These are phyloP conservation scores for Catajapyx aquilonaris DNA, from an alignment of 1,140 invertebrate genomes.

Conservation along the genomic window DNA sequence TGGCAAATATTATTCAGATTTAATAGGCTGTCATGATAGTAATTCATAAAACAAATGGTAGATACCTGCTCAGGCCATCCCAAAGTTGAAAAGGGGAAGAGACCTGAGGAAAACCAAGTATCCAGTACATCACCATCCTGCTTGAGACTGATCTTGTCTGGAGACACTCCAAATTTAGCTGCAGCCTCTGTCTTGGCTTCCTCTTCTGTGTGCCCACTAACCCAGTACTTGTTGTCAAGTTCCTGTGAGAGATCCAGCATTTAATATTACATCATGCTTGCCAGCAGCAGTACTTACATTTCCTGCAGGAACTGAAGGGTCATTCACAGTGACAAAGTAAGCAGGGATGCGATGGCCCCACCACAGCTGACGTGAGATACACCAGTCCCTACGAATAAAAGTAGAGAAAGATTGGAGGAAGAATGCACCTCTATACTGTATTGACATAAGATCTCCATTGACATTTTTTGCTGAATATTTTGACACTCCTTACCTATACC, in stretches of 20 bases:
- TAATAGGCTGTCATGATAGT: no score
- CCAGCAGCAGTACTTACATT: conserved; percentile 16
- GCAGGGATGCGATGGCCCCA: conserved; percentile 99
- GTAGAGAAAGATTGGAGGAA: conserved; percentile 6
- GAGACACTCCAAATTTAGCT: conserved; percentile 46
- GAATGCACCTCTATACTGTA: no score
- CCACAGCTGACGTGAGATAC: conserved; percentile 94
- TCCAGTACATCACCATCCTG: conserved; percentile 95
- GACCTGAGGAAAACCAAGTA: conserved; percentile 95
- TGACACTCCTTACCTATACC: no score
- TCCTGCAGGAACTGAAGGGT: conserved; percentile 17
- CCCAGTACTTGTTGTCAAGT: conserved; percentile 63
- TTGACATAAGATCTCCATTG: no score
- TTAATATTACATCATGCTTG: conserved; percentile 6
- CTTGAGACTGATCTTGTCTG: conserved; percentile 40
- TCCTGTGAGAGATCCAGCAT: conserved; percentile 17
- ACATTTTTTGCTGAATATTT: no score
- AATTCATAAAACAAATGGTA: no score
- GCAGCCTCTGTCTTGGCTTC: conserved; percentile 74
- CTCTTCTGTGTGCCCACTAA: conserved; percentile 59
- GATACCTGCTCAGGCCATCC: conserved; percentile 98
- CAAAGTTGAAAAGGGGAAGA: conserved; percentile 94
- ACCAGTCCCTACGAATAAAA: conserved; percentile 36
- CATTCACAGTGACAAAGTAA: conserved; percentile 55
- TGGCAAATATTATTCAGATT: no score